phyloP scores from a whole-genome alignment of 2,888 invertebrate species.

The Macaria notata region DNA sequence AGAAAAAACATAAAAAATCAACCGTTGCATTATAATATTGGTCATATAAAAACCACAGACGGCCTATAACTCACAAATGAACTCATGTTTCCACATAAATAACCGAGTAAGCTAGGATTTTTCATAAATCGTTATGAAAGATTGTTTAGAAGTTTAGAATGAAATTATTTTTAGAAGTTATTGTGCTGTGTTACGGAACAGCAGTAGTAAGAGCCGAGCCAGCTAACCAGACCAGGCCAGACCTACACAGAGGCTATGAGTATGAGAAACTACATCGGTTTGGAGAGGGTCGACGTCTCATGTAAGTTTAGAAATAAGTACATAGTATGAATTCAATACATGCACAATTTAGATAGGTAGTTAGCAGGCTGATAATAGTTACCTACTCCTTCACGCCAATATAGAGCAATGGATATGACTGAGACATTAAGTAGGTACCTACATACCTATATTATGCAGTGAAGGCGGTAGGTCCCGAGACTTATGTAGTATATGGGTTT shows the following conservation, averaged over 20 bases:
- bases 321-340: too few species aligned
- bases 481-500: too few species aligned
- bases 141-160: constrained; percentile 48
- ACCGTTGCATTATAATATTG: constrained; percentile 38
- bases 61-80: constrained; percentile 44
- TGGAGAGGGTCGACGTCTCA: constrained; percentile 41
- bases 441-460: too few species aligned
- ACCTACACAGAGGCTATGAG: constrained; percentile 27
- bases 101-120: constrained; percentile 35
- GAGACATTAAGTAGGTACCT: too few species aligned
- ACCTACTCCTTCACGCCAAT: too few species aligned
- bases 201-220: constrained; percentile 23
- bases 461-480: too few species aligned
- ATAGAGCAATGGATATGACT: too few species aligned
- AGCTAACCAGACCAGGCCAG: constrained; percentile 33
- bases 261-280: constrained; percentile 50
- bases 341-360: too few species aligned
- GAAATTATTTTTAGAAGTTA: constrained; percentile 39
- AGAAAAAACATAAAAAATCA: constrained; percentile 45
- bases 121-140: constrained; percentile 39
- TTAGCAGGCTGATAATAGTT: too few species aligned
- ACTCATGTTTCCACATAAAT: constrained; percentile 46
- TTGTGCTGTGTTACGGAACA: constrained; percentile 35
- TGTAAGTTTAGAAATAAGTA: constrained; percentile 45
- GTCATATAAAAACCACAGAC: constrained; percentile 46